Evolutionary conservation across 1,140 invertebrate species (phyloP).

Genomic region (Cephus cinctus): DNA sequence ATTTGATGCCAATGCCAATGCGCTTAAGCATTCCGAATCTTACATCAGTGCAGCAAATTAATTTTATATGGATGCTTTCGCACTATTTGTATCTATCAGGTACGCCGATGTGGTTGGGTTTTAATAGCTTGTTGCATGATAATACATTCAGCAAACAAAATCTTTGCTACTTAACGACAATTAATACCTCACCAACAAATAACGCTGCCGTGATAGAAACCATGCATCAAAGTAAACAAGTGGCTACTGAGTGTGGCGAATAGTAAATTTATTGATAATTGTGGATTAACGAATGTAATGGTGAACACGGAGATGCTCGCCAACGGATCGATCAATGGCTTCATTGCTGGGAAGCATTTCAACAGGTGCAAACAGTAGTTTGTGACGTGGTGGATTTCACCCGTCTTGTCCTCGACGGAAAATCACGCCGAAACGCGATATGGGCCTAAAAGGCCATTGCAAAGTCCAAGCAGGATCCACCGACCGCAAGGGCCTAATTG

Average conservation of each 20-base stretch:
- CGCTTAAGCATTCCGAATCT: neutral
- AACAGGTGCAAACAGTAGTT: conserved; percentile 42
- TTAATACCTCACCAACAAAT: conserved; percentile 40
- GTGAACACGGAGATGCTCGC: conserved; percentile 40
- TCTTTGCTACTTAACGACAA: conserved; percentile 30
- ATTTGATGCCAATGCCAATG: conserved; percentile 12
- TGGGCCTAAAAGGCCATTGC: too few relatives aligned
- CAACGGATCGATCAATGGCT: conserved; percentile 33
- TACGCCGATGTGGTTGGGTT: conserved; percentile 32
- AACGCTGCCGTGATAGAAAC: conserved; percentile 27
- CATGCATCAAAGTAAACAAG: conserved; percentile 7
- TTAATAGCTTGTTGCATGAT: conserved; percentile 16
- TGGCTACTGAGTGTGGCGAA: conserved; percentile 21
- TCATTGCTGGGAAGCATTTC: conserved; percentile 38
- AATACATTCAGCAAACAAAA: conserved; percentile 22
- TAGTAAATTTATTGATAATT: conserved; percentile 49
- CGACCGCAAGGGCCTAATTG: too few relatives aligned
- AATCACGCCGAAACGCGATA: too few relatives aligned
- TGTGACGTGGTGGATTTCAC: too few relatives aligned
- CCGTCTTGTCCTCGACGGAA: too few relatives aligned
- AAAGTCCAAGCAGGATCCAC: too few relatives aligned
- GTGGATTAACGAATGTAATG: conserved; percentile 46
- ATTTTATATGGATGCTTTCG: conserved; percentile 19
- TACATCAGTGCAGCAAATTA: conserved; percentile 6
- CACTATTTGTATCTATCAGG: conserved; percentile 16